Conservation (phyloP, 2,888 invertebrate genomes). For the Patella caerulea region DNA sequence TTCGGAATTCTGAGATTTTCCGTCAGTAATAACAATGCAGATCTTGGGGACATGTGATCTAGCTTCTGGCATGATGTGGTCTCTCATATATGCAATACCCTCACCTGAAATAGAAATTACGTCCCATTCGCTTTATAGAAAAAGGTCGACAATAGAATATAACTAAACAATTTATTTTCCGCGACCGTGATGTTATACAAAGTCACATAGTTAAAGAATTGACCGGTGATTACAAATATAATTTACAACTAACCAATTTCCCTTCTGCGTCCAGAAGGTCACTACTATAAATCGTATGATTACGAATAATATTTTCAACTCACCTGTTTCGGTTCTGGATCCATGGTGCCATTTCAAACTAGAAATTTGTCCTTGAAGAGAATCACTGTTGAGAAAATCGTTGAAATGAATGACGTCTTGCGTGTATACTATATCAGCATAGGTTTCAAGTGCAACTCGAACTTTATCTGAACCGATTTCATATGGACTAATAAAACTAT, state of each 20-base stretch:
- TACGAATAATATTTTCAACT: background rate
- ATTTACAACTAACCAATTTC: too few relatives aligned
- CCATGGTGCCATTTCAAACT: background rate
- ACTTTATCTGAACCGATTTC: slow-evolving; percentile 33
- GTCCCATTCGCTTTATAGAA: too few relatives aligned
- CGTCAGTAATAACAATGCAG: slow-evolving; percentile 3
- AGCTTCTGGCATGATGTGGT: background rate
- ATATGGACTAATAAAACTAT: slow-evolving; percentile 33
- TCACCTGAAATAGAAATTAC: background rate
- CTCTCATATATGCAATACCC: slow-evolving; percentile 9
- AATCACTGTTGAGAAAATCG: background rate
- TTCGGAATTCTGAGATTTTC: slow-evolving; percentile 14
- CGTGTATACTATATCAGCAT: background rate
- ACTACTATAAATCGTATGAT: too few relatives aligned
- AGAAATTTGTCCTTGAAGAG: background rate
- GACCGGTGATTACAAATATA: too few relatives aligned
- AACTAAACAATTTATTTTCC: too few relatives aligned
- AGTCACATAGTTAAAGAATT: too few relatives aligned
- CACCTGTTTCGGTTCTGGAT: slow-evolving; percentile 5
- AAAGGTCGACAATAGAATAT: too few relatives aligned
- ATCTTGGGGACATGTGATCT: background rate
- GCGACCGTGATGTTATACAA: too few relatives aligned
- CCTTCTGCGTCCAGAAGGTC: too few relatives aligned
- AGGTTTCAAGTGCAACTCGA: background rate
- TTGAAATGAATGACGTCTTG: background rate